A percentile compares a stretch with the other conserved stretches of the same genome.
These are phyloP conservation scores for Chrysolina americana DNA, from an alignment of 2,888 invertebrate genomes.

Conservation along the genomic window DNA sequence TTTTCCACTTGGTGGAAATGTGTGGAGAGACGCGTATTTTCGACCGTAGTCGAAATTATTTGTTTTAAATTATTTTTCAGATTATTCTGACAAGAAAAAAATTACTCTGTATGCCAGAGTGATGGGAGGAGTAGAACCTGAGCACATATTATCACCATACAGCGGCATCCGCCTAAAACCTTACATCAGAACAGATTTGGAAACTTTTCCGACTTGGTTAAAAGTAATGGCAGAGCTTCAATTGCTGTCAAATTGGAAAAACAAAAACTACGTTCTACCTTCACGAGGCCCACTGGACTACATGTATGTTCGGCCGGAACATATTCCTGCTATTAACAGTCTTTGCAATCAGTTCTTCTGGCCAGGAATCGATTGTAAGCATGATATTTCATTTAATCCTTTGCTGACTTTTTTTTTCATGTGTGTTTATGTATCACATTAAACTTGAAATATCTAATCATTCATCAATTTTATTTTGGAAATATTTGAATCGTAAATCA, in stretches of 20 bases:
- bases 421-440: no score
- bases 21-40: no score
- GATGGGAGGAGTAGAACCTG: slow-evolving; percentile 63
- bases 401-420: no score
- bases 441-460: no score
- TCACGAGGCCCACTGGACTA: slow-evolving; percentile 81
- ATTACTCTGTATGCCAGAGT: slow-evolving; percentile 58
- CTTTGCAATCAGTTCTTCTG: slow-evolving; percentile 89
- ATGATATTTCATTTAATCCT: not conserved
- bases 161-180: slow-evolving; percentile 85
- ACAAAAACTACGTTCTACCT: slow-evolving; percentile 63
- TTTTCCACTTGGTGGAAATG: no score
- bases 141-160: slow-evolving; percentile 78
- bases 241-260: slow-evolving; percentile 71
- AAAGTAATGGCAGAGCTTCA: slow-evolving; percentile 78
- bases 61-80: slow-evolving; percentile 54
- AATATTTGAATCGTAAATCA: no score
- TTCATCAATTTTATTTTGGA: no score
- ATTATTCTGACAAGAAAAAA: slow-evolving; percentile 57
- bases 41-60: no score
- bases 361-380: slow-evolving; percentile 93
- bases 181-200: slow-evolving; percentile 83
- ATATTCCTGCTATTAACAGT: slow-evolving; percentile 89
- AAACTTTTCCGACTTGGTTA: slow-evolving; percentile 80
- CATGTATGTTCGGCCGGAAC: slow-evolving; percentile 89